Evolutionary conservation across 2,113 vertebrate genomes (phyloP), one percentile per base, ranked within the genome.

Genomic region (Dasypus novemcinctus): DNA sequence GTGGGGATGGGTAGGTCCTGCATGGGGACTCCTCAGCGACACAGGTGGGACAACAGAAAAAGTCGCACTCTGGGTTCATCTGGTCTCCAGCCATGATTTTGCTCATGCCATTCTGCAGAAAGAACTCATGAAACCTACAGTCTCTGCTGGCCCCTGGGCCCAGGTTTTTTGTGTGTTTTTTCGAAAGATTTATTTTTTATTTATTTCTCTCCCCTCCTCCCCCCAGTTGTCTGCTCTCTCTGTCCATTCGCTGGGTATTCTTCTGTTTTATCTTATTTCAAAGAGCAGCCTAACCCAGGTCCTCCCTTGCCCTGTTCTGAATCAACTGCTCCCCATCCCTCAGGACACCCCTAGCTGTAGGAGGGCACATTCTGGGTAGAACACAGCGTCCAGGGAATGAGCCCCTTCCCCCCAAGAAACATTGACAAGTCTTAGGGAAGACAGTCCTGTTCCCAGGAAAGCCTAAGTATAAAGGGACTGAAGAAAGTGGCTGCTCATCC

Each of bases 1-100:
- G 14, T 15, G 61, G 20, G 46, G 46, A 52, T 21, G 38, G 23
- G 33, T 13, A 64, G 54, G 20, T 46, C 27, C 33, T 83, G 54
- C 9, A 17, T 4, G 49, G 25, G n/a, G 43, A 71, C 4, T n/a
- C 61, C 78, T n/a, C 0, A 0, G 29, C 1, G 63, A 54, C 72
- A 4, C 38, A 4, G 0, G 21, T 29, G 29, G 66, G 17, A 18
- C 10, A 21, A 63, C 79, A 81, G 59, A 85, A 14, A 5, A 49
- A 63, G 41, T 64, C 74, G 23, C 15, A 10, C 27, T 17, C 46
- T 29, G 33, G 36, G 1, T 21, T 83, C 20, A 20, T 33, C 64
- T 61, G 57, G 38, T 27, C 46, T 38, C 72, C 68, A 90, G 64
- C 38, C 43, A 38, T 29, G 8, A 25, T 59, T 59, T 69, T 52